phyloP scores from a whole-genome alignment of 2,797 vertebrate genomes.

The Jordanella pulchra region DNA sequence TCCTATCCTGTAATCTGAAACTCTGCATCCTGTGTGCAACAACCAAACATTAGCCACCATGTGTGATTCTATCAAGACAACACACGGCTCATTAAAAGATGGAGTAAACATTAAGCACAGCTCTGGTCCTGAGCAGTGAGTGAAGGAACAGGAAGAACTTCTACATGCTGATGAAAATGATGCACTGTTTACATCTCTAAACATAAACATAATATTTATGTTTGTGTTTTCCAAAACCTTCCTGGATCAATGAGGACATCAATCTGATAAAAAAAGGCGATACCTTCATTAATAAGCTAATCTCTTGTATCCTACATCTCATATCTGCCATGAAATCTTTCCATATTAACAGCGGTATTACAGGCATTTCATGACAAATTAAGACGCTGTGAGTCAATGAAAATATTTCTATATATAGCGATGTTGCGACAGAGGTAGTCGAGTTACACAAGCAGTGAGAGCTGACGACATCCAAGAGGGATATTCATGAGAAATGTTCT shows the following conservation, averaged over 20 bases:
- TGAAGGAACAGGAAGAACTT: neutral
- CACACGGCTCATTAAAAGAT: neutral
- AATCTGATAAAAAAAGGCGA: neutral
- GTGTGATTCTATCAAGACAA: neutral
- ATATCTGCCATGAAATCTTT: neutral
- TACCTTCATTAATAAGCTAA: neutral
- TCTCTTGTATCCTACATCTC: no score
- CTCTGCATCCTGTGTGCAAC: neutral
- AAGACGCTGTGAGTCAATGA: neutral
- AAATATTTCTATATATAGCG: constrained; percentile 15
- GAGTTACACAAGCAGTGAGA: constrained; percentile 17
- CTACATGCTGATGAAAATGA: no score
- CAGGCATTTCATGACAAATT: constrained; percentile 15
- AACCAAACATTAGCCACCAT: neutral
- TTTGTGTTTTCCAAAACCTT: neutral
- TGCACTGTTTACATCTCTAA: no score
- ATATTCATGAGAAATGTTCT: neutral
- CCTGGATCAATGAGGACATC: no score
- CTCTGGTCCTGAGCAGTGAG: neutral
- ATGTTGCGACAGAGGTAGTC: constrained; percentile 2
- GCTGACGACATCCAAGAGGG: neutral
- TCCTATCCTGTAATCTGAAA: constrained; percentile 10
- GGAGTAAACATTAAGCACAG: neutral
- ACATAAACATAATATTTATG: no score
- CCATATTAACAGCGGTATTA: neutral